Evolutionary conservation across 2,888 invertebrate genomes (phyloP).

Genomic region (Allolobophora icterica): DNA sequence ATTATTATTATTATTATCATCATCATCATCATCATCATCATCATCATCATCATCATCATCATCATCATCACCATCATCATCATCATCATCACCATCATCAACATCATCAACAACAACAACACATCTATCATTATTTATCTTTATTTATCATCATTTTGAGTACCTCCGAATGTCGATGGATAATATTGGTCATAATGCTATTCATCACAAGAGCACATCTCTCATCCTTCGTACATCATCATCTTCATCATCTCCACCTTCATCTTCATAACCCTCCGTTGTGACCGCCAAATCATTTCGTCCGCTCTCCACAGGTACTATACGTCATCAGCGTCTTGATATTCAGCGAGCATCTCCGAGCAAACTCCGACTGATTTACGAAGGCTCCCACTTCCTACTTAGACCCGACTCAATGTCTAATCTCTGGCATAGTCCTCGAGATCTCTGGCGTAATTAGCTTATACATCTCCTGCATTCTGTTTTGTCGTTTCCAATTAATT

Average conservation of each 20-base stretch:
- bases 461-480: background rate
- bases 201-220: too few species aligned
- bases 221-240: background rate
- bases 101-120: too few species aligned
- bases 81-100: too few species aligned
- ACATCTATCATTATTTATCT: too few species aligned
- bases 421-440: background rate
- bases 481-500: constrained; percentile 14
- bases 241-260: background rate
- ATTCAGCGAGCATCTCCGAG: background rate
- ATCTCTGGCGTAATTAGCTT: background rate
- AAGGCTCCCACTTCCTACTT: background rate
- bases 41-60: too few species aligned
- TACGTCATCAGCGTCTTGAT: background rate
- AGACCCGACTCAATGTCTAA: background rate
- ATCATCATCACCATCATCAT: too few species aligned
- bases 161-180: too few species aligned
- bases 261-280: background rate
- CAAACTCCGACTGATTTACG: background rate
- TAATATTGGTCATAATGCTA: background rate
- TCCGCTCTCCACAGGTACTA: background rate
- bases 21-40: too few species aligned
- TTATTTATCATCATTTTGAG: too few species aligned
- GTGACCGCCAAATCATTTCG: background rate
- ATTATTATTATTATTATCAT: too few species aligned